These are phyloP conservation scores for Aradus depressus DNA, from an alignment of 2,888 invertebrate species.

Conservation along the genomic window DNA sequence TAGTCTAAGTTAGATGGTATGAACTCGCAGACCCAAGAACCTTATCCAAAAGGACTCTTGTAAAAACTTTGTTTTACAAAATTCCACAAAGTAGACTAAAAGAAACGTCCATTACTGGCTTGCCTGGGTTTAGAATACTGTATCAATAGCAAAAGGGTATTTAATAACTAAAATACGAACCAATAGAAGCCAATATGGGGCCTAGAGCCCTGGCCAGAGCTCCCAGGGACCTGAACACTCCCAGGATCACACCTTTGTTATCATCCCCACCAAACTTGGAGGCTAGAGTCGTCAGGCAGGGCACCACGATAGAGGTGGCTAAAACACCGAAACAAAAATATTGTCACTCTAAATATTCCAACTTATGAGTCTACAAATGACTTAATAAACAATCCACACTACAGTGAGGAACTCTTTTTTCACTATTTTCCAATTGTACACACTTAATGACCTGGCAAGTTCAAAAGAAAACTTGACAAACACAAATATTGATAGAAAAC, in stretches of 20 bases:
- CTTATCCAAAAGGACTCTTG: too few relatives aligned
- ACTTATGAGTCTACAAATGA: slow-evolving; percentile 7
- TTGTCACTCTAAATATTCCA: slow-evolving; percentile 8
- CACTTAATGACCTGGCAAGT: too few relatives aligned
- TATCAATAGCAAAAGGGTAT: too few relatives aligned
- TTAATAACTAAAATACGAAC: slow-evolving; percentile 42
- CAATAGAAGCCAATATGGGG: slow-evolving; percentile 73
- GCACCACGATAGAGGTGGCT: slow-evolving; percentile 89
- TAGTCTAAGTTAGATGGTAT: too few relatives aligned
- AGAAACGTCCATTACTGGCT: too few relatives aligned
- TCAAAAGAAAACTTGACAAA: too few relatives aligned
- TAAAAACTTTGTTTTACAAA: too few relatives aligned
- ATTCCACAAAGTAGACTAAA: too few relatives aligned
- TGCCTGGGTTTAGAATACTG: too few relatives aligned
- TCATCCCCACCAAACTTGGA: slow-evolving; percentile 66
- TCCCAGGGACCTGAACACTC: slow-evolving; percentile 87
- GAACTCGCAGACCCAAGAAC: too few relatives aligned
- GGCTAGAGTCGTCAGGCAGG: slow-evolving; percentile 87
- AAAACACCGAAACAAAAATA: slow-evolving; percentile 28
- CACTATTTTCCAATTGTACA: too few relatives aligned
- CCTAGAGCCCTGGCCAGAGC: slow-evolving; percentile 87
- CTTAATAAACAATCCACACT: not conserved
- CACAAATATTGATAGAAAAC: not conserved
- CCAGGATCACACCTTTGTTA: slow-evolving; percentile 86
- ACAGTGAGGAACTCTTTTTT: not conserved